Evolutionary conservation across 2,797 vertebrate species (phyloP), one percentile per base, ranked within the genome.

Genomic region (Choloepus didactylus): DNA sequence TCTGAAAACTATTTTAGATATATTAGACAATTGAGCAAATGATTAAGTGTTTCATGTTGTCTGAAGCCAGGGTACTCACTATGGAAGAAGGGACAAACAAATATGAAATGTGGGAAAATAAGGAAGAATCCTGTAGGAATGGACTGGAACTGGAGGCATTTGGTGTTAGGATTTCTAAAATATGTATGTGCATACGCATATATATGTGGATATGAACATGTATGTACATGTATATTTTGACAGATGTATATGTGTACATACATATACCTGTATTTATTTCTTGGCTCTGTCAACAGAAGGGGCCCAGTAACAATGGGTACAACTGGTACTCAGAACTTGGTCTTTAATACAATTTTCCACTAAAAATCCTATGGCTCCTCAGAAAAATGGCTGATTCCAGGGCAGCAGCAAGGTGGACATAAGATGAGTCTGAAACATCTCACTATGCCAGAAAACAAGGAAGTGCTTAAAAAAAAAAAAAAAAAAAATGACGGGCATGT

Each of bases 381-480:
- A 51, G 56, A 91, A 56, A 84, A 91, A 88, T 73, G 89, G 49
- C 79, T 60, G 35, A 85, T 85, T 87, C 31, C 29, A 80, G 69
- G 82, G 41, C 38, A 91, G 75, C 19, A 95, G 41, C n/a, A 83
- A 89, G 27, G 29, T n/a, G 4, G 19, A 67, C n/a, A 66, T 5
- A 86, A 60, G 60, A 35, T 83, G 35, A 96, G 60, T 56, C 9
- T 3, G 10, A 87, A 81, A 38, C 15, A 69, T 38, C 46, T 49
- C 10, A 10, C 23, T 87, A 87, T 31, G 23, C 23, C 21, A 49
- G 31, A 94, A 93, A 94, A 88, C 41, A 81, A 0, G 5, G 56
- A 94, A 95, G 87, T 46, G 29, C 41, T 81, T 2, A n/a, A 60
- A 72, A 59, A 88, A 67, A 72, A 64, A 75, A 64, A 75, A 27